These are phyloP conservation scores for Mormyrus iriodes DNA, from an alignment of 2,113 vertebrate genomes.

Conservation along the genomic window DNA sequence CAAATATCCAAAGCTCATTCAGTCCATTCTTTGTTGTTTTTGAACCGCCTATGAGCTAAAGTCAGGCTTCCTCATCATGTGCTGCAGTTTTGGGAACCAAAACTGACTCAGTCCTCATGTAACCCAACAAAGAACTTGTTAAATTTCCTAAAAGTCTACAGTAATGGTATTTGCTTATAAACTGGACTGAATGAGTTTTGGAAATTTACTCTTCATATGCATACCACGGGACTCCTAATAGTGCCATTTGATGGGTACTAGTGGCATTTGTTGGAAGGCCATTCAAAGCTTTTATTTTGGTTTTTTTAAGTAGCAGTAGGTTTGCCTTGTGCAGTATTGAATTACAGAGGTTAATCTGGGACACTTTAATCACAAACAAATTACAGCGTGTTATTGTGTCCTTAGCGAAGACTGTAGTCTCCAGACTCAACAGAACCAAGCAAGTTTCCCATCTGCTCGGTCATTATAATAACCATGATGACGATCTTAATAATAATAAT, in stretches of 20 bases:
- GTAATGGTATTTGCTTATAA: background rate
- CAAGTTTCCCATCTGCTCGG: slow-evolving; percentile 13
- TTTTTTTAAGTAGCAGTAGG: background rate
- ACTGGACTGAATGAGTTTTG: background rate
- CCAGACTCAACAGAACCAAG: slow-evolving; percentile 16
- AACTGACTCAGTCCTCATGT: background rate
- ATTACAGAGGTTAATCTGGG: background rate
- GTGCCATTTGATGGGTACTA: slow-evolving; percentile 37
- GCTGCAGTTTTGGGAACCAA: background rate
- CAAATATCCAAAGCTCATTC: slow-evolving; percentile 24
- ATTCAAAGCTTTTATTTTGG: slow-evolving; percentile 32
- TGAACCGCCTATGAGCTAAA: background rate
- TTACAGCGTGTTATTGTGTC: slow-evolving; percentile 15
- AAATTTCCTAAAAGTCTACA: background rate
- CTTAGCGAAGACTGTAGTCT: slow-evolving; percentile 20
- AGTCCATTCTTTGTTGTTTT: background rate
- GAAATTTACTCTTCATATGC: background rate
- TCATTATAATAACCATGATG: slow-evolving; percentile 25
- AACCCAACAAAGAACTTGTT: background rate
- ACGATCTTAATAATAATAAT: slow-evolving; percentile 33
- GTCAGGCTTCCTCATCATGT: background rate
- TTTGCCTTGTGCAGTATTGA: background rate
- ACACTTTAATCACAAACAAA: background rate
- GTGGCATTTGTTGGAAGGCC: slow-evolving; percentile 41
- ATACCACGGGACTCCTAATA: slow-evolving; percentile 43